Base-by-base conservation (phyloP, 1,140 invertebrate species). In the Aphelinus certus region DNA sequence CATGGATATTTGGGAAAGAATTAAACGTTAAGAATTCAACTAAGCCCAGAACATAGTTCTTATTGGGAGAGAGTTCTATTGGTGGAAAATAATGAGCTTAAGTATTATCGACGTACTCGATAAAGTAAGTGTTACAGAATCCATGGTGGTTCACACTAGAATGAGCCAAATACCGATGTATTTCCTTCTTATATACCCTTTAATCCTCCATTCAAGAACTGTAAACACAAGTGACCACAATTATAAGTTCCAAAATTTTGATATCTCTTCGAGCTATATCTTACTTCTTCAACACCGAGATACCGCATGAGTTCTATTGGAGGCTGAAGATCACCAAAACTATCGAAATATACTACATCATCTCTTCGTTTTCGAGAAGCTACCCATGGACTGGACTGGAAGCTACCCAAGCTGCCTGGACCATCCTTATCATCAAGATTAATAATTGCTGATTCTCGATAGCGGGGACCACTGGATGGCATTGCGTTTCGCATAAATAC, bases 21-120 rank as follows among this genome's bases (percentile, higher is more conserved):
- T 86, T 81, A 65, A 83, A 84, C 57, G 79, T 82, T 69, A 83
- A 60, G 74, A 85, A 80, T 73, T 79, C 77, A 48, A 84, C 80
- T 42, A 86, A 57, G 4, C 79, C 81, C 48, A 83, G 77, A 56
- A 63, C 74, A 80, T 85, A 85, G 47, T 81, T 75, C n/a, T 78
- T 69, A 3, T 5, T 2, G 2, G 43, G 2, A 55, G 63, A 56
- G 60, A 80, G 57, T 73, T 78, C 73, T 43, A 78, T 75, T 43
- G 77, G 75, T 61, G 73, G 75, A 64, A 77, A 80, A 77, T 79
- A 80, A 26, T 76, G 46, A 47, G 72, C 74, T 57, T 79, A 3
- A 78, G 57, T n/a, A 77, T 63, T 2, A 78, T 79, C 45, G 69
- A 76, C n/a, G 61, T 73, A 42, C 71, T 69, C 2, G 75, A 73